These are phyloP conservation scores for Chaetorhynchus papuensis DNA, from an alignment of 2,113 vertebrate genomes.

Conservation along the genomic window DNA sequence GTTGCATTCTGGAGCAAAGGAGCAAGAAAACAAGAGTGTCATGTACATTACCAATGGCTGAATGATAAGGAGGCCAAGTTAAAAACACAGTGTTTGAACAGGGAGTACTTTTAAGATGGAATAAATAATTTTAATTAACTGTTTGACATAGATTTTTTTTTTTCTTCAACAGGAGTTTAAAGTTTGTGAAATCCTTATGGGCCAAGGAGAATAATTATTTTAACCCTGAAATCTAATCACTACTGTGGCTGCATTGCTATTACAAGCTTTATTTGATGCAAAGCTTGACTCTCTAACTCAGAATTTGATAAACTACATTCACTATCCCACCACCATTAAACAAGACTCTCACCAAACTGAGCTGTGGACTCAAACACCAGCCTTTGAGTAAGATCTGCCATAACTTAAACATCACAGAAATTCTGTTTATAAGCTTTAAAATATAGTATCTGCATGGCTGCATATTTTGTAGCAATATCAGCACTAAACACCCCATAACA, in stretches of 20 bases:
- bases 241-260: neutral
- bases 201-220: neutral
- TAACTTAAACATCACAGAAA: neutral
- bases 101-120: neutral
- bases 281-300: neutral
- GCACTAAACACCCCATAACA: neutral
- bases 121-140: neutral
- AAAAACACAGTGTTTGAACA: neutral
- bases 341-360: neutral
- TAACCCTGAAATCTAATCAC: neutral
- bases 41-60: accelerated
- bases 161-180: neutral
- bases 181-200: neutral
- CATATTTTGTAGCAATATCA: neutral
- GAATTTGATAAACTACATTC: neutral
- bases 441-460: neutral
- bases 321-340: neutral
- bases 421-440: neutral
- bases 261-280: neutral
- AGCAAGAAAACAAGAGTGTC: neutral
- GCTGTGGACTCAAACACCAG: neutral
- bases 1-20: conserved; percentile 76
- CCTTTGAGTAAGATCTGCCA: neutral
- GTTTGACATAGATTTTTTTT: neutral
- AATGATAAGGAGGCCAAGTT: neutral